Base-by-base conservation (phyloP, 1,140 invertebrate genomes). In the Tetramorium simillimum region DNA sequence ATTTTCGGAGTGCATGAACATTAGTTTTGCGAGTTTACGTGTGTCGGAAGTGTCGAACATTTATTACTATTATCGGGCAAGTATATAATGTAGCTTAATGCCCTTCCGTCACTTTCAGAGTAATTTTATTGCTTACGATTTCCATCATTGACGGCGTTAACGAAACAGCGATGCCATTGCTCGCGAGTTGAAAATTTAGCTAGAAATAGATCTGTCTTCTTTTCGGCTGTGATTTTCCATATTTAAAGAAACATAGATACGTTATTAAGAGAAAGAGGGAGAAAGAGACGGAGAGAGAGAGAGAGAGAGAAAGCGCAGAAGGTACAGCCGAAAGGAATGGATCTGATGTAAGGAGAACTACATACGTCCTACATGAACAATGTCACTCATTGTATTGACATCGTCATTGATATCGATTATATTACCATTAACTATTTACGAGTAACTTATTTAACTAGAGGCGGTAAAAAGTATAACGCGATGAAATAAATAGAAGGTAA, bases 31-130 rank as follows among this genome's bases (percentile, higher is more conserved):
- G 6, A 53, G 33, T 60, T 77, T 43, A 21, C 46, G 12, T 12
- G 51, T 28, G 24, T 58, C 72, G 65, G 49, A 87, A 77, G 28
- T 56, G n/a, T 24, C 7, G 12, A 70, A 43, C 21, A 51, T 78
- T 89, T 60, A 67, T 62, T 43, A 78, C 24, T 88, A 80, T 88
- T 86, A 88, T 86, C 18, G 37, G 37, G 16, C 33, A 56, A 24
- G 12, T 37, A 56, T 56, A 24, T 70, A 87, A 88, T 33, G 37
- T 33, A 33, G 69, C 51, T 70, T 85, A 86, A 89, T 91, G 88
- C 89, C 88, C 86, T 92, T 93, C 86, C 72, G 88, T 91, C 91
- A 86, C 82, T 92, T 92, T 91, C 24, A 16, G 85, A 86, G 76
- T 73, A 65, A 87, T 89, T 80, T 85, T 60, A 43, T 77, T 21